phyloP scores from a whole-genome alignment of 2,888 invertebrate genomes.

The Andrena chrysosceles region DNA sequence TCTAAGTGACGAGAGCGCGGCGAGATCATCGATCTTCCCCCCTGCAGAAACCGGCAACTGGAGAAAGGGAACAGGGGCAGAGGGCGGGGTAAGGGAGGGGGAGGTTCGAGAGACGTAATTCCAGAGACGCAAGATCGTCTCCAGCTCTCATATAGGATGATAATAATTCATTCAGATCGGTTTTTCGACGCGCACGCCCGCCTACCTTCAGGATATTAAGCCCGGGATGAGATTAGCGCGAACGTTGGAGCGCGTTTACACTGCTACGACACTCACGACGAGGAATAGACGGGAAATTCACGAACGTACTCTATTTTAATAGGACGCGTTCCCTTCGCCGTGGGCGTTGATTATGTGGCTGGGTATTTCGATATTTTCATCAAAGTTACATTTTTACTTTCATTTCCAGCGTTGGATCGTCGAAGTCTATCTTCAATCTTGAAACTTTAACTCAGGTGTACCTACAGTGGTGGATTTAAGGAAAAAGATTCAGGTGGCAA shows the following conservation, averaged over 20 bases:
- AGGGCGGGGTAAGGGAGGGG: constrained; percentile 8
- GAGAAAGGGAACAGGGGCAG: not conserved
- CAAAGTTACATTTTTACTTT: too few relatives aligned
- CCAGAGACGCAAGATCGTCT: constrained; percentile 4
- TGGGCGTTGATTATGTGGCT: not conserved
- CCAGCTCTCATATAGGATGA: constrained; percentile 43
- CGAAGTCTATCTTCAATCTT: too few relatives aligned
- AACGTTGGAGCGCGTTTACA: constrained; percentile 13
- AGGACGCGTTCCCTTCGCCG: constrained; percentile 3
- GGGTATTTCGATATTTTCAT: not conserved
- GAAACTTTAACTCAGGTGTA: too few relatives aligned
- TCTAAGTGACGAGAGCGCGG: constrained; percentile 31
- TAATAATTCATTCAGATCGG: constrained; percentile 63
- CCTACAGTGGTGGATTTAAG: too few relatives aligned
- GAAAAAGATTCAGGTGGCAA: too few relatives aligned
- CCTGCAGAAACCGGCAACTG: not conserved
- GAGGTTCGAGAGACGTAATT: constrained; percentile 59
- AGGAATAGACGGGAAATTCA: not conserved
- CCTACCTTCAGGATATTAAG: constrained; percentile 30
- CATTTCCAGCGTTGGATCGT: too few relatives aligned
- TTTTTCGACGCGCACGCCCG: constrained; percentile 32
- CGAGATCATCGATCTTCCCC: constrained; percentile 68
- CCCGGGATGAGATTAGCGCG: constrained; percentile 27
- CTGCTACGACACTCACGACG: not conserved
- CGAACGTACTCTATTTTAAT: constrained; percentile 17